Conservation (phyloP, 2,797 vertebrate genomes). For the Adrianichthys oophorus region DNA sequence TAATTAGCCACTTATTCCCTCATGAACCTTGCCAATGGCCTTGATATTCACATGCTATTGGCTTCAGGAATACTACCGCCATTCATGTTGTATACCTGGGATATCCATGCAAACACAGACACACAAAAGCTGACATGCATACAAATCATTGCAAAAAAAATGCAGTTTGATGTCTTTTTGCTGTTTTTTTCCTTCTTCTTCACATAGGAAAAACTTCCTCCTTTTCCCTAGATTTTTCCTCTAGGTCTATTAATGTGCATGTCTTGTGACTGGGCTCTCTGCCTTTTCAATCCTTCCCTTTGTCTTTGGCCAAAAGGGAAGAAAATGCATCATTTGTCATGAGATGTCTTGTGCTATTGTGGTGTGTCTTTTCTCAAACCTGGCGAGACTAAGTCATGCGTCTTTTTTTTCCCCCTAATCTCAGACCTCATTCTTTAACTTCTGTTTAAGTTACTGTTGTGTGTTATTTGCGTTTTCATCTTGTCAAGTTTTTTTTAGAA, state of each 20-base stretch:
- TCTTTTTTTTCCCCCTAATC: slow-evolving; percentile 12
- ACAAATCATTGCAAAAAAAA: slow-evolving; percentile 6
- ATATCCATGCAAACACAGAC: slow-evolving; percentile 24
- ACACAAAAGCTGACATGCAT: slow-evolving; percentile 18
- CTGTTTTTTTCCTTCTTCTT: background rate
- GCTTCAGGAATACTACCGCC: slow-evolving; percentile 60
- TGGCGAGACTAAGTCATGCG: slow-evolving; percentile 70
- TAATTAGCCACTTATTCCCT: slow-evolving; percentile 77
- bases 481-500: slow-evolving; percentile 51
- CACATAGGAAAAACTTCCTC: slow-evolving; percentile 8
- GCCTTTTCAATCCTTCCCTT: slow-evolving; percentile 66
- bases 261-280: slow-evolving; percentile 58
- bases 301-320: slow-evolving; percentile 65
- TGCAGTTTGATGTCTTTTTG: slow-evolving; percentile 3
- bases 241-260: slow-evolving; percentile 51
- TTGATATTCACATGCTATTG: slow-evolving; percentile 71
- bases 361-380: slow-evolving; percentile 61
- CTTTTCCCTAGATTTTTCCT: slow-evolving; percentile 33
- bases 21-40: slow-evolving; percentile 74
- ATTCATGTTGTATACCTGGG: slow-evolving; percentile 54
- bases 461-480: slow-evolving; percentile 29
- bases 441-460: slow-evolving; percentile 32
- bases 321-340: slow-evolving; percentile 71
- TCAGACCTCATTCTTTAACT: slow-evolving; percentile 39
- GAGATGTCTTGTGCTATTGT: slow-evolving; percentile 68